A percentile compares a stretch with the other conserved stretches of the same genome.
These are phyloP conservation scores for Lophochroa leadbeateri DNA, from an alignment of 2,113 vertebrate species.

Conservation along the genomic window DNA sequence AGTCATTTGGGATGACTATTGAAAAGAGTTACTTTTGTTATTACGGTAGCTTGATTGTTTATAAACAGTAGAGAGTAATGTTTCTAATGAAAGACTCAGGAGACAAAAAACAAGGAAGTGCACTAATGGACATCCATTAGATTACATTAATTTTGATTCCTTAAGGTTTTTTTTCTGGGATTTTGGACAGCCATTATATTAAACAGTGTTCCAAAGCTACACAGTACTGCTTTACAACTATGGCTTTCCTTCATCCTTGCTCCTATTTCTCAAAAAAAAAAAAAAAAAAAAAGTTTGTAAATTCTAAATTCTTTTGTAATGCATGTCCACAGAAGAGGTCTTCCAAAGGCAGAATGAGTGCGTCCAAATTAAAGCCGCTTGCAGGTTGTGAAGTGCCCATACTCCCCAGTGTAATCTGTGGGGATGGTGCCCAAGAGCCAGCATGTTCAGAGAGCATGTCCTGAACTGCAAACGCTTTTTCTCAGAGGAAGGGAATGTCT, in stretches of 20 bases:
- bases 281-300: neutral
- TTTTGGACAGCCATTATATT: neutral
- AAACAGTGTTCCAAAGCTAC: neutral
- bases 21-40: neutral
- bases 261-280: neutral
- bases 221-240: neutral
- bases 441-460: rapidly evolving
- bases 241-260: neutral
- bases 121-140: neutral
- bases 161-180: neutral
- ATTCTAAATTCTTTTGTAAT: neutral
- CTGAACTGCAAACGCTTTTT: neutral
- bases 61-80: neutral
- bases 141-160: neutral
- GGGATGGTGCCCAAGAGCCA: neutral
- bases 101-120: neutral
- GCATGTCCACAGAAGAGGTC: neutral
- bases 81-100: neutral
- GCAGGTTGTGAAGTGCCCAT: neutral
- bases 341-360: neutral
- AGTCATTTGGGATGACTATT: neutral
- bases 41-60: neutral
- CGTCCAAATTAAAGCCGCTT: neutral
- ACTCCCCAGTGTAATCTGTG: neutral
- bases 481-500: neutral